phyloP scores from a whole-genome alignment of 1,140 invertebrate genomes.

The Pogonus chalceus region DNA sequence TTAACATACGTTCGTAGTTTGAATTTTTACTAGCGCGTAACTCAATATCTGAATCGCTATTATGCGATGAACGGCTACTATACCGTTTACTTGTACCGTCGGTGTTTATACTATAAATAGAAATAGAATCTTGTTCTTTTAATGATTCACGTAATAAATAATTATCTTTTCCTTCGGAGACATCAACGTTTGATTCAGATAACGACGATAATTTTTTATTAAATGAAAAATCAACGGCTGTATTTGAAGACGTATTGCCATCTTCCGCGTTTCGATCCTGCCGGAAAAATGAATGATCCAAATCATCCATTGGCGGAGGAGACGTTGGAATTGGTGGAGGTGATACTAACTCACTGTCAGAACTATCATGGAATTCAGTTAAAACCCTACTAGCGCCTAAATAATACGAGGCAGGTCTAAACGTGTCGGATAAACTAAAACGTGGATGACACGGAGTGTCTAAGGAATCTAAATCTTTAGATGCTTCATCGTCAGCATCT shows the following conservation, averaged over 20 bases:
- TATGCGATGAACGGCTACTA: constrained; percentile 21
- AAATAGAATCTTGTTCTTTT: constrained; percentile 19
- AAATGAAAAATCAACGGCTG: too few species aligned
- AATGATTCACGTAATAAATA: constrained; percentile 14
- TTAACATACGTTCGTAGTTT: constrained; percentile 52
- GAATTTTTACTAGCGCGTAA: constrained; percentile 12
- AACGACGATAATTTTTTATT: too few species aligned
- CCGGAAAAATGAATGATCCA: constrained; percentile 32
- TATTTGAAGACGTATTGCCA: constrained; percentile 20
- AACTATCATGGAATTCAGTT: constrained; percentile 63
- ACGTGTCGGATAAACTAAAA: constrained; percentile 77
- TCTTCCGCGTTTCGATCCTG: constrained; percentile 18
- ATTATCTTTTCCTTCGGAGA: background rate
- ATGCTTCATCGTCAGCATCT: constrained; percentile 76
- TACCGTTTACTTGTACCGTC: constrained; percentile 14
- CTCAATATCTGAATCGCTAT: constrained; percentile 26
- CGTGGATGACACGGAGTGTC: constrained; percentile 55
- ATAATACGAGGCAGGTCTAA: constrained; percentile 78
- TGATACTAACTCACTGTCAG: constrained; percentile 69
- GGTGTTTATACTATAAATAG: constrained; percentile 19
- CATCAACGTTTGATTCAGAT: background rate
- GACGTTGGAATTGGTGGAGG: constrained; percentile 72
- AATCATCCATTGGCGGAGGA: constrained; percentile 58
- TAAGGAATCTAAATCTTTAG: constrained; percentile 62
- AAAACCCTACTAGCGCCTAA: constrained; percentile 51